Percentiles rank a stretch among this genome's conserved stretches.
Conservation (phyloP, 2,113 vertebrate genomes). For the Tenrec ecaudatus region DNA sequence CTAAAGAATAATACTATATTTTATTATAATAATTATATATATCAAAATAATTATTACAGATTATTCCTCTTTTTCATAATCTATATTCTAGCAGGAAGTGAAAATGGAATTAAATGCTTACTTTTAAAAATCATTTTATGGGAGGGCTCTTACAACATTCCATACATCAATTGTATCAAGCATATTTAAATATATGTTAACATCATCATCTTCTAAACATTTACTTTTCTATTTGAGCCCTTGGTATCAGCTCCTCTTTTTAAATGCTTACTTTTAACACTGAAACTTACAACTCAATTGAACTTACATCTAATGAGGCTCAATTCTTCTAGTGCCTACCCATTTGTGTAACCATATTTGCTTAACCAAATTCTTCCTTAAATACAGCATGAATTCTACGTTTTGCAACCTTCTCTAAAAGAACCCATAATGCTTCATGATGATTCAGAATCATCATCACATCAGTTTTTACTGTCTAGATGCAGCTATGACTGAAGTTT, state of each 20-base stretch:
- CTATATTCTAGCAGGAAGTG: not conserved
- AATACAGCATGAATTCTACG: not conserved
- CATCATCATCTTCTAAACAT: no score
- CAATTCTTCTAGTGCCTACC: not conserved
- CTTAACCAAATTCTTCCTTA: not conserved
- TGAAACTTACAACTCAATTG: not conserved
- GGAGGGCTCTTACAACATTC: no score
- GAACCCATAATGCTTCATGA: not conserved
- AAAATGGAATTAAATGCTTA: not conserved
- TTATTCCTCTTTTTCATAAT: constrained; percentile 30
- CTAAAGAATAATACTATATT: no score
- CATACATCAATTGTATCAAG: no score
- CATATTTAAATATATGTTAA: no score
- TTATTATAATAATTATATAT: not conserved
- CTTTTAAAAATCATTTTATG: no score
- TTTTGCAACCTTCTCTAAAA: not conserved
- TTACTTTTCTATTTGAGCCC: no score
- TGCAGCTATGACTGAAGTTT: not conserved
- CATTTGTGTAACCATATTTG: constrained; percentile 20
- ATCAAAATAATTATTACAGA: not conserved
- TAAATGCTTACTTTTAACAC: no score
- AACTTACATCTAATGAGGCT: not conserved
- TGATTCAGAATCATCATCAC: constrained; percentile 15
- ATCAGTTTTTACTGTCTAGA: not conserved
- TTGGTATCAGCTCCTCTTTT: no score